Evolutionary conservation across 2,888 invertebrate species (phyloP).

Genomic region (Iselma pallidipennis): DNA sequence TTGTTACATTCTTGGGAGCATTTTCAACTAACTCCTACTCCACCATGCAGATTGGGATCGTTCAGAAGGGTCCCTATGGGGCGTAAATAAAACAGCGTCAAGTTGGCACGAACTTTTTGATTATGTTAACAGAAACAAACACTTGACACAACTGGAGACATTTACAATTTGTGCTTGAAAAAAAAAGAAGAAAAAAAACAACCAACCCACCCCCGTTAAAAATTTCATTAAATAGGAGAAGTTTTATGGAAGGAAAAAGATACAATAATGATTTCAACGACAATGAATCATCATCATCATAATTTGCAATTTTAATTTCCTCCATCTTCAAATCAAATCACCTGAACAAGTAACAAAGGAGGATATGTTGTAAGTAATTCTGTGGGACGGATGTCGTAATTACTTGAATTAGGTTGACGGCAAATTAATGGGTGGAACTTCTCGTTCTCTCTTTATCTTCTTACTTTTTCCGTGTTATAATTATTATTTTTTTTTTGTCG

Average conservation of each 20-base stretch:
- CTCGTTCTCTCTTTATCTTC: too few species aligned
- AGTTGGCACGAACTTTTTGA: conserved; percentile 44
- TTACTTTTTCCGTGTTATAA: conserved; percentile 5
- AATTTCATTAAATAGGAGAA: conserved; percentile 1
- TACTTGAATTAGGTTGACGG: not conserved
- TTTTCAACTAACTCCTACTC: conserved; percentile 15
- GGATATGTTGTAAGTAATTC: conserved; percentile 1
- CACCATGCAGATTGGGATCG: conserved; percentile 39
- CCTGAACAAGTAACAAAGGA: conserved; percentile 10
- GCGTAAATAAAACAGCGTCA: conserved; percentile 36
- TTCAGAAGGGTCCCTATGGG: conserved; percentile 33
- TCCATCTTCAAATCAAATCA: conserved; percentile 5
- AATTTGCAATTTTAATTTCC: too few species aligned
- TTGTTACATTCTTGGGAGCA: not conserved
- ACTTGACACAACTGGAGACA: conserved; percentile 28
- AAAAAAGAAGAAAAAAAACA: conserved; percentile 29
- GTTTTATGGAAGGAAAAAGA: not conserved
- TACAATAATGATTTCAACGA: too few species aligned
- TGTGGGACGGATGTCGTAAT: conserved; percentile 17
- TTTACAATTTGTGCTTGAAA: not conserved
- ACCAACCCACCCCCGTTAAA: conserved; percentile 16
- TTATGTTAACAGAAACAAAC: conserved; percentile 48
- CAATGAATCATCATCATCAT: too few species aligned
- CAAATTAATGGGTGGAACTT: too few species aligned
- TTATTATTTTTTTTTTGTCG: conserved; percentile 6